These are phyloP conservation scores for Anser brachyrhynchus DNA, from an alignment of 2,113 vertebrate genomes.

Conservation along the genomic window DNA sequence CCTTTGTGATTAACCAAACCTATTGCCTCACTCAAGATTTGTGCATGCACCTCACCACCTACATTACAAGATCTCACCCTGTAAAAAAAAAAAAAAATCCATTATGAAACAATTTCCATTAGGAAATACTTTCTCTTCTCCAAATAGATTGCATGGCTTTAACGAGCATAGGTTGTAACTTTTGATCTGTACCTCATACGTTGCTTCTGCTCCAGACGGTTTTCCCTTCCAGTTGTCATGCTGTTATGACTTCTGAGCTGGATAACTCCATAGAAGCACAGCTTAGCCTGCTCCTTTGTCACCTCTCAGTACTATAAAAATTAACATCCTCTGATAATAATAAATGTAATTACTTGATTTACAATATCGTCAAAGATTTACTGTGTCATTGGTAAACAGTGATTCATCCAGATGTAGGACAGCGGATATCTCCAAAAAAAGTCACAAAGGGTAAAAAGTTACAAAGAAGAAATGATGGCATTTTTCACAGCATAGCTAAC, in stretches of 20 bases:
- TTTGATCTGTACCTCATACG: background rate
- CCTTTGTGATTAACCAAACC: conserved; percentile 18
- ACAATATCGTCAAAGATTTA: background rate
- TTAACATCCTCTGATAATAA: background rate
- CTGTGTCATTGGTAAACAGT: background rate
- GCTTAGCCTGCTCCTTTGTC: background rate
- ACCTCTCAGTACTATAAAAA: background rate
- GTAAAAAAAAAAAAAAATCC: background rate
- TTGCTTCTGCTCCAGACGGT: background rate
- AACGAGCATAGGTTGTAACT: background rate
- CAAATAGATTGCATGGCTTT: background rate
- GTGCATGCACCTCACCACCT: background rate
- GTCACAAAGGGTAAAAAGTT: background rate
- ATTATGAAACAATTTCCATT: background rate
- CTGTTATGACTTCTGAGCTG: background rate
- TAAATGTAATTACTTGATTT: background rate
- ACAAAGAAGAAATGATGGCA: background rate
- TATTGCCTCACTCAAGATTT: background rate
- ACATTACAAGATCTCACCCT: background rate
- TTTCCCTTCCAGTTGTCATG: background rate
- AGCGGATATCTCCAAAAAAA: background rate
- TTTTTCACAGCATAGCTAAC: background rate
- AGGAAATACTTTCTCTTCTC: background rate
- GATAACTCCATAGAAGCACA: background rate
- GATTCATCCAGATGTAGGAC: background rate